phyloP scores from a whole-genome alignment of 2,888 invertebrate species.

The Asteroscopus sphinx region DNA sequence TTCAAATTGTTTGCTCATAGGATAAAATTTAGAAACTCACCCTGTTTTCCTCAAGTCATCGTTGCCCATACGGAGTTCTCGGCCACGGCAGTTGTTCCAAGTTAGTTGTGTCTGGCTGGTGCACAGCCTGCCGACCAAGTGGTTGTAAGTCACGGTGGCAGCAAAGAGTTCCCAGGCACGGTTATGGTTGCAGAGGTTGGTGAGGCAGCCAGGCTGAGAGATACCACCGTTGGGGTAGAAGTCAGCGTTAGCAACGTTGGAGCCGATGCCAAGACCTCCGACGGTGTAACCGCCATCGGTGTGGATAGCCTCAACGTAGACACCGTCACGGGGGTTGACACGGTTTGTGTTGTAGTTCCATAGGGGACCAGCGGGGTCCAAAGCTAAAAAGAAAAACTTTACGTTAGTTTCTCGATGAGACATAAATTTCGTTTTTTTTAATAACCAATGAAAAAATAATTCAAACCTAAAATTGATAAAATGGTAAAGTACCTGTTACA shows the following conservation, averaged over 20 bases:
- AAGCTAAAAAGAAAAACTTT: conserved; percentile 17
- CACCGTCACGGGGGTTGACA: conserved; percentile 69
- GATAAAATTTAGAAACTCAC: conserved; percentile 54
- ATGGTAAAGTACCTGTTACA: conserved; percentile 71
- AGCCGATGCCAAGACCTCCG: conserved; percentile 81
- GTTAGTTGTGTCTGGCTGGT: conserved; percentile 59
- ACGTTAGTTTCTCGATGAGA: too few species aligned
- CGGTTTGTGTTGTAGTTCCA: conserved; percentile 67
- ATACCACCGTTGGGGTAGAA: conserved; percentile 90
- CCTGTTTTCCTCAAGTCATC: conserved; percentile 66
- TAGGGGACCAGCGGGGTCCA: conserved; percentile 61
- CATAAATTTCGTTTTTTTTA: too few species aligned
- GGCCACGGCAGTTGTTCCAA: conserved; percentile 66
- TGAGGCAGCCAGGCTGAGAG: conserved; percentile 72
- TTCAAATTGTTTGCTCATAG: too few species aligned
- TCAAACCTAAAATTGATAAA: not conserved
- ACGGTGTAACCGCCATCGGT: conserved; percentile 60
- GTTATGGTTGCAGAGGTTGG: conserved; percentile 70
- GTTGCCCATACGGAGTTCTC: conserved; percentile 67
- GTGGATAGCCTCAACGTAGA: conserved; percentile 76
- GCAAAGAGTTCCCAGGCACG: conserved; percentile 73
- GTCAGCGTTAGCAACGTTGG: conserved; percentile 85
- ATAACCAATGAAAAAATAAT: too few species aligned
- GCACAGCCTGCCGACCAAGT: conserved; percentile 67
- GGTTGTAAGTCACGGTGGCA: conserved; percentile 66